phyloP scores from a whole-genome alignment of 2,113 vertebrate species.

The Phainopepla nitens region DNA sequence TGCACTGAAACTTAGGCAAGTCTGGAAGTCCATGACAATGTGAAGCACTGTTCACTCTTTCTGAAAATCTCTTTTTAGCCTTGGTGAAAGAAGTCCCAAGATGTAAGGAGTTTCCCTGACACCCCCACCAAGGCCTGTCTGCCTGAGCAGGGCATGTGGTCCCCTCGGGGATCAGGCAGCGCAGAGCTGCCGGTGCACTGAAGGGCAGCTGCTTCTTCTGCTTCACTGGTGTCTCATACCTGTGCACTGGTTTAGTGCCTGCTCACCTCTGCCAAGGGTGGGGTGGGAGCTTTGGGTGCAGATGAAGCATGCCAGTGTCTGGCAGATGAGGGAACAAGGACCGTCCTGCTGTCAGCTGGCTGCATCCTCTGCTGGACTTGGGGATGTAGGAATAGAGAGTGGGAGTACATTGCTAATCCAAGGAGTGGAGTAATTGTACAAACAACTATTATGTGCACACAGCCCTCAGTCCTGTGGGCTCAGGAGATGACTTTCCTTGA shows the following conservation, averaged over 20 bases:
- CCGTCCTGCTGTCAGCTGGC: neutral
- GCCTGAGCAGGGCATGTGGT: neutral
- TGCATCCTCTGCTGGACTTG: neutral
- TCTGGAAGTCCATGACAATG: neutral
- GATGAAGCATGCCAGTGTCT: neutral
- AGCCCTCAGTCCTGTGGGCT: neutral
- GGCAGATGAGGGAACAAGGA: neutral
- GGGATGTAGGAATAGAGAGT: neutral
- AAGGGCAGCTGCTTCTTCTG: neutral
- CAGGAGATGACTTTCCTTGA: neutral
- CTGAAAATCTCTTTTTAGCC: neutral
- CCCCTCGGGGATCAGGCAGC: neutral
- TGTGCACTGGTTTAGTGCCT: neutral
- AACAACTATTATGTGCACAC: neutral
- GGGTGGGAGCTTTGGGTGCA: neutral
- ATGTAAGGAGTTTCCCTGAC: neutral
- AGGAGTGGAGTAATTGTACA: neutral
- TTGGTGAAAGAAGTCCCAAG: neutral
- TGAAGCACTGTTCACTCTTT: neutral
- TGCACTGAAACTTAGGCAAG: neutral
- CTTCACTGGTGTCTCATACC: neutral
- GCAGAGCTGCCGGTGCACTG: neutral
- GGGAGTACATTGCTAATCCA: neutral
- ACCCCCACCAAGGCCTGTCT: neutral
- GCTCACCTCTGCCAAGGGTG: neutral